Base-by-base conservation (phyloP, 2,888 invertebrate genomes). In the Sussaba pulchella region DNA sequence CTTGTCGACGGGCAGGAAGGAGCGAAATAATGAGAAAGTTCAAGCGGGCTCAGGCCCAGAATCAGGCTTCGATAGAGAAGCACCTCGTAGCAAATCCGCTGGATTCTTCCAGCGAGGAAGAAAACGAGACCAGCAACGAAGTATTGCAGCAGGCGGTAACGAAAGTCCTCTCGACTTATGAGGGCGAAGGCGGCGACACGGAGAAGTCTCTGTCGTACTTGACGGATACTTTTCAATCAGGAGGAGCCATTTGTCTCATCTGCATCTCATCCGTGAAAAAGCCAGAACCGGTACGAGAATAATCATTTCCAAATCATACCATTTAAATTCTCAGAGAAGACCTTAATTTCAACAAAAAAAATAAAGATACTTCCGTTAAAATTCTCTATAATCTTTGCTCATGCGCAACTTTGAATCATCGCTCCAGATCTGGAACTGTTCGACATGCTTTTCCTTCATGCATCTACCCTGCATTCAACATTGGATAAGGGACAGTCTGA, bases 401-500 rank as follows among this genome's bases (percentile, higher is more conserved):
- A 31, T 5, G 2, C 31, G 4, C 31, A 31, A 31, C 31, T 31
- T 31, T 36, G 26, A 31, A 10, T 36, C 72, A 64, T 73, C 83
- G 85, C 24, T 63, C 24, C 86, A 96, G 94, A 96, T 98, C 81
- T 99, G 99, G 99, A 96, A 95, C 50, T 99, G 99, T 89, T 92
- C 92, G 6, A 95, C 95, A 77, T 99, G 99, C 89, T 96, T 94
- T 89, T 96, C 96, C 59, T 96, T 96, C 88, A 96, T 98, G 88
- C 99, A 99, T 92, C 93, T 99, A 41, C 94, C 94, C 57, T 99
- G 99, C 89, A 96, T 98, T 82, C 97, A 97, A 91, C 95, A 97
- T 88, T 99, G 99, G 99, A 96, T 97, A 0, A 96, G 96, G 87
- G 98, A 99, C 89, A 97, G 96, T 85, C 94, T 98, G 67, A 95